Evolutionary conservation across 2,888 invertebrate species (phyloP), one percentile per base, ranked within the genome.

Genomic region (Tenthredo mesomela): DNA sequence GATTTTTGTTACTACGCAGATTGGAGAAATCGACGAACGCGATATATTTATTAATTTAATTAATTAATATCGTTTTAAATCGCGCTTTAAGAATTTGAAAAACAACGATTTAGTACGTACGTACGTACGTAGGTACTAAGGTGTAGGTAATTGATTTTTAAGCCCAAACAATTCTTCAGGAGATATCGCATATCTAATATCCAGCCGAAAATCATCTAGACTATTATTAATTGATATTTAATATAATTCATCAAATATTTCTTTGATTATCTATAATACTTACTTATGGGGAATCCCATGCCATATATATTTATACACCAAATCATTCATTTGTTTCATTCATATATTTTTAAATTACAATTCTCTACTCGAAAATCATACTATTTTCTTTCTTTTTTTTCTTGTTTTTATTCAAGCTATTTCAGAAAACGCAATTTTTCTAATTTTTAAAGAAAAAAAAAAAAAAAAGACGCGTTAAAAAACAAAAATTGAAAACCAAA

Each of bases 101-200:
- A 37, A 70, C 70, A 70, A 70, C 70, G 7, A 29, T 67, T 67
- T 3, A 5, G 15, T 29, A 70, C 12, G 9, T 18, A 10, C 29
- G 29, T 29, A 2, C 29, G 2, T n/a, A n/a, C n/a, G n/a, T n/a
- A n/a, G n/a, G 25, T 37, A 7, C 37, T 7, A 12, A 43, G 3
- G 21, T 21, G 21, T 73, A 12, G 61, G 71, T 77, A 77, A 77
- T 77, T 77, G 77, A 50, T 77, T 77, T 77, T 77, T 54, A 77
- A 77, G 47, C 77, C 61, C 50, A 15, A 29, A 77, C 77, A 25
- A 40, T 47, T 73, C 54, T 54, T 75, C 10, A 29, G 1, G 21
- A 61, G 75, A 43, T 43, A 75, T 21, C 21, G 29, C 33, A 6
- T 50, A 54, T 50, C 54, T 77, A 40, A 40, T 25, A 21, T 40